Conservation (phyloP, 1,140 invertebrate species). For the Pseudomyrmex flavicornis region DNA sequence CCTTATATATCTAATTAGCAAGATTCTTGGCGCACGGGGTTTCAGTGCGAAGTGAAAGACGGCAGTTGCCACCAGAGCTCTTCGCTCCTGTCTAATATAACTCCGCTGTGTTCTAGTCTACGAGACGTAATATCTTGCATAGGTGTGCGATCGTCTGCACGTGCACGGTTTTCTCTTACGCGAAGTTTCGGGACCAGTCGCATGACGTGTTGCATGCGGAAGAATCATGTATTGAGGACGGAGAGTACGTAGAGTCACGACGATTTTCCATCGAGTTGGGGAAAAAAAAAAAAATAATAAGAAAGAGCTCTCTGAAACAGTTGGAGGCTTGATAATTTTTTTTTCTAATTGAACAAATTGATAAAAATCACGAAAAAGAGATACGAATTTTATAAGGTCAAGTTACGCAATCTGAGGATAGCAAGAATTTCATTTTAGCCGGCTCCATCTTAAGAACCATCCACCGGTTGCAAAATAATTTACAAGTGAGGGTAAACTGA, state of each 20-base stretch:
- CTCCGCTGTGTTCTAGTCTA: constrained; percentile 64
- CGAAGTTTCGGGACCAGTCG: not conserved
- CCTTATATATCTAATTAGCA: constrained; percentile 83
- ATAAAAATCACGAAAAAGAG: not conserved
- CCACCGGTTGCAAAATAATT: constrained; percentile 47
- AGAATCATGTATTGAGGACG: constrained; percentile 34
- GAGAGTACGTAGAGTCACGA: not conserved
- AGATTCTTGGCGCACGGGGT: constrained; percentile 80
- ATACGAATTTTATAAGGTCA: constrained; percentile 19
- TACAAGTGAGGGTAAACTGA: constrained; percentile 48
- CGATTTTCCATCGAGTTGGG: not conserved
- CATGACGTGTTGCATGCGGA: constrained; percentile 33
- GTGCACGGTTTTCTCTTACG: constrained; percentile 34
- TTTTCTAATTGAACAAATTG: not conserved
- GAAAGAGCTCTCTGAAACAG: too few species aligned
- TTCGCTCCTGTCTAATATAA: constrained; percentile 79
- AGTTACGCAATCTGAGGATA: constrained; percentile 19
- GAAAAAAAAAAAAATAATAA: not conserved
- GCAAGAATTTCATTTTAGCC: constrained; percentile 43
- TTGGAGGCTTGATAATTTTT: too few species aligned
- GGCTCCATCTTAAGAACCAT: constrained; percentile 39
- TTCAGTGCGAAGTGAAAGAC: constrained; percentile 80
- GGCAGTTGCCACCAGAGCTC: constrained; percentile 81
- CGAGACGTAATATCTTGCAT: constrained; percentile 70
- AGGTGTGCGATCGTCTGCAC: constrained; percentile 50